Conservation (phyloP, 2,888 invertebrate species). For the Hirtodrosophila cameraria region DNA sequence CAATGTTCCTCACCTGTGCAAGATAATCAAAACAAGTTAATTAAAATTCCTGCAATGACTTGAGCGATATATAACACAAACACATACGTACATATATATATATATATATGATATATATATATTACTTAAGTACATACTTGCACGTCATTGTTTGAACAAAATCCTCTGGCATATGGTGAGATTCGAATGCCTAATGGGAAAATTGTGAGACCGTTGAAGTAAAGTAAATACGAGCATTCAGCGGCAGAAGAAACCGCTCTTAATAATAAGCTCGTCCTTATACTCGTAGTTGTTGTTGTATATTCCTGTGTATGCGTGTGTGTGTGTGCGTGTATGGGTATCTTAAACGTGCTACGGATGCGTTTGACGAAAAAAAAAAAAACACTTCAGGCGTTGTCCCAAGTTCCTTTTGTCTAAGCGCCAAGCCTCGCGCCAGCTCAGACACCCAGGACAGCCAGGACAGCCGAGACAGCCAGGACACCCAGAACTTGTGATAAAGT, state of each 20-base stretch:
- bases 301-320: constrained; percentile 13
- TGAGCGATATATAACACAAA: constrained; percentile 30
- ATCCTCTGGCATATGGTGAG: constrained; percentile 54
- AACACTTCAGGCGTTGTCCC: constrained; percentile 72
- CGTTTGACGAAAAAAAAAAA: constrained; percentile 61
- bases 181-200: constrained; percentile 30
- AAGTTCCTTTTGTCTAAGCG: constrained; percentile 71
- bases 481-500: constrained; percentile 22
- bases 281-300: constrained; percentile 13
- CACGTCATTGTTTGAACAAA: constrained; percentile 56
- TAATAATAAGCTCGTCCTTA: constrained; percentile 66
- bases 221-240: constrained; percentile 52
- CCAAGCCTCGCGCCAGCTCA: constrained; percentile 50
- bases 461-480: too few relatives aligned
- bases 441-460: constrained; percentile 11
- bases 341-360: constrained; percentile 65
- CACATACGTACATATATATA: constrained; percentile 12
- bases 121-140: constrained; percentile 50
- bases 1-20: too few relatives aligned
- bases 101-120: constrained; percentile 8
- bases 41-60: constrained; percentile 74
- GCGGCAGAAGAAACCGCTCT: constrained; percentile 37
- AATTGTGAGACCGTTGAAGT: constrained; percentile 33
- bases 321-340: constrained; percentile 14
- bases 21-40: constrained; percentile 65